A percentile compares a stretch with the other conserved stretches of the same genome.
Conservation (phyloP, 2,888 invertebrate genomes). For the Julus scandinavius region DNA sequence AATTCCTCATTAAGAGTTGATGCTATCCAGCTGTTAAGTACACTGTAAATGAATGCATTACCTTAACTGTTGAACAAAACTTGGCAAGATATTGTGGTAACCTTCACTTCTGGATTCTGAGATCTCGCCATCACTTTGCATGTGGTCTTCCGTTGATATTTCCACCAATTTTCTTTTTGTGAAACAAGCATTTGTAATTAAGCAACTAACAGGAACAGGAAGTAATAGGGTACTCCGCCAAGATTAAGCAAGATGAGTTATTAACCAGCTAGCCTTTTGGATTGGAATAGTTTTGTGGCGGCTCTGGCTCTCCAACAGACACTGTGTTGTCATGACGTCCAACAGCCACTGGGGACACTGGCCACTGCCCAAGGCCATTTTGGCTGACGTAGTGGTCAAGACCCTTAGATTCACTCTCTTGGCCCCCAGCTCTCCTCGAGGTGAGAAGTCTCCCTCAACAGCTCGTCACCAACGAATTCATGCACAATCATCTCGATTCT, state of each 20-base stretch:
- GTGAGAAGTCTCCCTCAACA: too few relatives aligned
- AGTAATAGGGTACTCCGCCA: not conserved
- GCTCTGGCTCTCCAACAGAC: too few relatives aligned
- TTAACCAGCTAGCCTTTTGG: not conserved
- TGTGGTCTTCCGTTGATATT: not conserved
- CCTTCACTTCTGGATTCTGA: slow-evolving; percentile 5
- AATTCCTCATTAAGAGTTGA: too few relatives aligned
- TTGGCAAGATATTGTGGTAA: not conserved
- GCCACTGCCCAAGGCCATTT: too few relatives aligned
- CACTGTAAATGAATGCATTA: not conserved
- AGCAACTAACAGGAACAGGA: not conserved
- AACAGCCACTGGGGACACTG: too few relatives aligned
- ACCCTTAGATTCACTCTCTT: too few relatives aligned
- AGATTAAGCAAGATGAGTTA: not conserved
- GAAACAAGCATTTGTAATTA: not conserved
- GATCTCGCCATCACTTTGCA: not conserved
- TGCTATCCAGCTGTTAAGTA: not conserved
- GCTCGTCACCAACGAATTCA: too few relatives aligned
- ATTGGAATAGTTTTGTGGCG: too few relatives aligned
- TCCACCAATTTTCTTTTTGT: not conserved
- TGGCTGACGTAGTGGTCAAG: too few relatives aligned
- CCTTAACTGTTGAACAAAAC: not conserved
- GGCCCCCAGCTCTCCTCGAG: too few relatives aligned
- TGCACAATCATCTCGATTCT: too few relatives aligned
- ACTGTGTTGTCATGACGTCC: too few relatives aligned